These are phyloP conservation scores for Drosophila equinoxialis DNA, from an alignment of 1,140 invertebrate genomes.

Conservation along the genomic window DNA sequence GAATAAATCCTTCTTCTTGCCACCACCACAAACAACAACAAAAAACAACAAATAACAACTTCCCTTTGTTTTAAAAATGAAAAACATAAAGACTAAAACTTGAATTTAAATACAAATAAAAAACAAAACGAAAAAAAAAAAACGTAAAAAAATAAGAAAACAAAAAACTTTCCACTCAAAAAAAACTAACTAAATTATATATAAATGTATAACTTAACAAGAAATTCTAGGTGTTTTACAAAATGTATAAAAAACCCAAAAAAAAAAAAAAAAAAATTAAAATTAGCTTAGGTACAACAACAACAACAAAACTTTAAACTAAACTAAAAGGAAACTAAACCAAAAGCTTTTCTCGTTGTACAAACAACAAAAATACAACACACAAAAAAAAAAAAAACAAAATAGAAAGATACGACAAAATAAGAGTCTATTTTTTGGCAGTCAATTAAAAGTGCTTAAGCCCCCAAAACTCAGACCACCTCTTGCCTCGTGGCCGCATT, in stretches of 20 bases:
- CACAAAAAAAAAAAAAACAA: constrained; percentile 1
- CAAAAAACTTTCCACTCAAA: constrained; percentile 57
- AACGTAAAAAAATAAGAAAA: constrained; percentile 26
- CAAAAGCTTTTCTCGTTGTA: constrained; percentile 32
- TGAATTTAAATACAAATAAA: constrained; percentile 66
- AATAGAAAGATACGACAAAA: neutral
- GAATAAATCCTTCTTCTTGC: constrained; percentile 31
- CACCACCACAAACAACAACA: neutral
- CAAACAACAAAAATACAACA: neutral
- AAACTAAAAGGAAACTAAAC: constrained; percentile 45
- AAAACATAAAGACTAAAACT: constrained; percentile 80
- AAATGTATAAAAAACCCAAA: constrained; percentile 52
- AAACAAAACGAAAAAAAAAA: constrained; percentile 36
- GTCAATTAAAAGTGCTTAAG: constrained; percentile 58
- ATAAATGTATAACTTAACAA: constrained; percentile 41
- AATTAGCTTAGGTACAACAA: constrained; percentile 23
- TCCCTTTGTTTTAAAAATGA: constrained; percentile 67
- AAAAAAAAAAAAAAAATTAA: constrained; percentile 26
- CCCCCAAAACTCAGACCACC: constrained; percentile 23
- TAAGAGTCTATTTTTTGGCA: constrained; percentile 51
- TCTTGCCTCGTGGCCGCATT: neutral
- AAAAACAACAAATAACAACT: constrained; percentile 37
- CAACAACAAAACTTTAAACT: constrained; percentile 52
- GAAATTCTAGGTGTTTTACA: constrained; percentile 73
- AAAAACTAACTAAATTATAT: constrained; percentile 33